Base-by-base conservation (phyloP, 2,888 invertebrate species). In the Drosophila borborema region DNA sequence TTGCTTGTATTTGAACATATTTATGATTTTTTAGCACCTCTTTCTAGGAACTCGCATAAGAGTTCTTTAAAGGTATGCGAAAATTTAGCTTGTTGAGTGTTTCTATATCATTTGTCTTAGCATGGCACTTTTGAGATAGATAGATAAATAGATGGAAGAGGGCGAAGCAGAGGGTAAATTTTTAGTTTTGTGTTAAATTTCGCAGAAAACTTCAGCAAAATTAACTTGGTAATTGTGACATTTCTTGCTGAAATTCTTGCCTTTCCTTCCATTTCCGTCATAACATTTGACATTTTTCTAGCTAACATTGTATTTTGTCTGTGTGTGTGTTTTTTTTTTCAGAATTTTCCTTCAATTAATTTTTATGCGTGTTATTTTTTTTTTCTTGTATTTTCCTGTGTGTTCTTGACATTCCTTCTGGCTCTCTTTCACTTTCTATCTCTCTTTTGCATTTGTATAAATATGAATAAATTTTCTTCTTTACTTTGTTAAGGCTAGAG, bases 1-100 rank as follows among this genome's bases (percentile, higher is more conserved):
- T 40, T 28, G 28, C 28, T 28, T 28, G 6, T 28, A 12, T 28
- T 38, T 40, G 28, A 59, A 48, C 46, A 38, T 46, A 46, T 46
- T 45, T 56, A n/a, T n/a, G 46, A 18, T 14, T 5, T 45, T 20
- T 59, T 59, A 23, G 28, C 59, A 59, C 46, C 38, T 48, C 12
- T 28, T 10, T 36, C 23, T 46, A 10, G 9, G 28, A 28, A 12
- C 12, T 28, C 14, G 16, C 16, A 38, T 2, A 16, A 40, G 36
- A 38, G 28, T 54, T 54, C 40, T 16, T 20, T 14, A 14, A 0
- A 23, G 23, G 38, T 7, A 54, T 54, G 53, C 53, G 53, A 54
- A 54, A 54, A 54, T 14, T 9, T 23, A 1, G 53, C 20, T 38
- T 53, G 8, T 8, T 20, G 2, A 38, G 6, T 38, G 16, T 16